phyloP scores from a whole-genome alignment of 1,140 invertebrate species.

The Sitobion miscanthi region DNA sequence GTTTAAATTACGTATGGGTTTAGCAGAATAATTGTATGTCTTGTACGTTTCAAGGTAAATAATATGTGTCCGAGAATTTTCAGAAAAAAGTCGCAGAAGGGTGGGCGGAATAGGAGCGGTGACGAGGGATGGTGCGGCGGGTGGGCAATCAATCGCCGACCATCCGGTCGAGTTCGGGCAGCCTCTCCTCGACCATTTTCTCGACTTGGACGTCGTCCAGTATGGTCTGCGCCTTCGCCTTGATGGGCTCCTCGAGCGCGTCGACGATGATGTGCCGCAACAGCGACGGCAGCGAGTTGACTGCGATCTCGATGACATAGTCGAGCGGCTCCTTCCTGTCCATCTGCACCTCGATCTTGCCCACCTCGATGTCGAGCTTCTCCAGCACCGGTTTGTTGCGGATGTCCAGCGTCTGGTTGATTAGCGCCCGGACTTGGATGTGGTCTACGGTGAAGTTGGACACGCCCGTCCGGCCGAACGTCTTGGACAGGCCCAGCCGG shows the following conservation, averaged over 20 bases:
- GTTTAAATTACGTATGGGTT: background rate
- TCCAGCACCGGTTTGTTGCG: slow-evolving; percentile 73
- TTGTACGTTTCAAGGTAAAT: background rate
- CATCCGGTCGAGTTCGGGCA: slow-evolving; percentile 62
- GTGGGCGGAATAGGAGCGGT: background rate
- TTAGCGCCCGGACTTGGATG: slow-evolving; percentile 65
- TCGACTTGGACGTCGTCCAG: slow-evolving; percentile 78
- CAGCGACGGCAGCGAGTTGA: slow-evolving; percentile 82
- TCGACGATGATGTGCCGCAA: slow-evolving; percentile 84
- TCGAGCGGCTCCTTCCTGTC: slow-evolving; percentile 78
- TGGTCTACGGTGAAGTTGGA: slow-evolving; percentile 76
- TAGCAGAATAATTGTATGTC: background rate
- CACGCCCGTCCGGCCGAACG: slow-evolving; percentile 67
- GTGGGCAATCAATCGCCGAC: background rate
- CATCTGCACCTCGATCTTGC: slow-evolving; percentile 71
- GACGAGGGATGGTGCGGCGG: background rate
- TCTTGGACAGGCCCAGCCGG: slow-evolving; percentile 64
- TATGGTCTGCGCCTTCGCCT: slow-evolving; percentile 72
- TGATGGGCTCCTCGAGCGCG: slow-evolving; percentile 77
- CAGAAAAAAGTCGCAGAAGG: too few species aligned
- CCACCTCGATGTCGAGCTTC: slow-evolving; percentile 77
- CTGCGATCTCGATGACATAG: slow-evolving; percentile 73
- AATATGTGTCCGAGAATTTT: background rate
- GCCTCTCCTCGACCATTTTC: slow-evolving; percentile 71
- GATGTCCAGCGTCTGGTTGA: slow-evolving; percentile 78